Percentiles rank a stretch among this genome's conserved stretches.
Conservation (phyloP, 2,797 vertebrate species). For the Sebastes steindachneri region DNA sequence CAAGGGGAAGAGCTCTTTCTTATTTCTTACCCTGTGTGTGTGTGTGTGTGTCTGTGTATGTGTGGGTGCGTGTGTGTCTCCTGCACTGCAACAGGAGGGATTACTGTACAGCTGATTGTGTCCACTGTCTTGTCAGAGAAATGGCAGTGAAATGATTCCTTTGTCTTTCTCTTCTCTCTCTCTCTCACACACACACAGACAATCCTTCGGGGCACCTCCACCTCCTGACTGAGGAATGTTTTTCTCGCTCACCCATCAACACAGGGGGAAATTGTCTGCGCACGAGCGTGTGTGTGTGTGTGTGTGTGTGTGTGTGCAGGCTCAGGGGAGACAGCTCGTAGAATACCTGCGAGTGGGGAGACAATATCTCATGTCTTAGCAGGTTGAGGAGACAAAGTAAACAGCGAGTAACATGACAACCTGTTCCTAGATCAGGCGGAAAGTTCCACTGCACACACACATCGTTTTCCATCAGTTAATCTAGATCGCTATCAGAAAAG, state of each 20-base stretch:
- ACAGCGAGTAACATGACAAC: constrained; percentile 72
- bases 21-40: neutral
- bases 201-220: constrained; percentile 70
- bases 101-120: constrained; percentile 40
- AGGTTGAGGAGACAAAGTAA: constrained; percentile 78
- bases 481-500: constrained; percentile 8
- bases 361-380: constrained; percentile 76
- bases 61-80: constrained; percentile 6
- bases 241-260: constrained; percentile 76
- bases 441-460: constrained; percentile 44
- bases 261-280: constrained; percentile 70
- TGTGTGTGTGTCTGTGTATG: neutral
- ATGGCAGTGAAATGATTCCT: constrained; percentile 39
- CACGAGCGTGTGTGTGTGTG: constrained; percentile 15
- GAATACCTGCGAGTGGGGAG: constrained; percentile 66
- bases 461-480: constrained; percentile 26
- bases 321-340: constrained; percentile 58
- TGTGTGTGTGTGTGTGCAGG: constrained; percentile 22
- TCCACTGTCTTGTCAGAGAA: constrained; percentile 34
- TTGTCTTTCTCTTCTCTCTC: constrained; percentile 37
- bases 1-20: neutral
- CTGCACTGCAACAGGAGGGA: constrained; percentile 20
- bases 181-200: constrained; percentile 28
- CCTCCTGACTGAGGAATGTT: constrained; percentile 79
- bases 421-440: constrained; percentile 56